A percentile compares a stretch with the other conserved stretches of the same genome.
phyloP scores from a whole-genome alignment of 92 coral and sea anemone genomes.

The Epizoanthus stellaris region DNA sequence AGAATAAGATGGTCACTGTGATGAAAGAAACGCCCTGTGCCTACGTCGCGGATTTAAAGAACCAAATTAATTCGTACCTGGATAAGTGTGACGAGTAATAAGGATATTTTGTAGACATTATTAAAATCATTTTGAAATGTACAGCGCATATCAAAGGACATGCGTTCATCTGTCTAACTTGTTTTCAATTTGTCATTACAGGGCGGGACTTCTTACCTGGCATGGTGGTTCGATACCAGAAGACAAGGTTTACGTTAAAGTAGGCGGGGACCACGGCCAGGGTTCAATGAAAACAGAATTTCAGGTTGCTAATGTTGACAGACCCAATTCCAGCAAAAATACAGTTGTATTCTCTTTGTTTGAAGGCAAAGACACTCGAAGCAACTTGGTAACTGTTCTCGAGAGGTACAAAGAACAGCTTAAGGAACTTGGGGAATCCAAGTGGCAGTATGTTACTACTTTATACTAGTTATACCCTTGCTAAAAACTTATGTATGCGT shows the following conservation, averaged over 20 bases:
- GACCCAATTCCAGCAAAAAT: constrained; percentile 38
- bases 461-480: too few relatives aligned
- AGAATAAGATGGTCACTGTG: constrained; percentile 10
- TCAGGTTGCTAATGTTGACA: constrained; percentile 16
- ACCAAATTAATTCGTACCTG: neutral
- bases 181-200: neutral
- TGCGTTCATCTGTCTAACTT: too few relatives aligned
- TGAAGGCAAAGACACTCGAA: constrained; percentile 38
- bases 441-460: constrained; percentile 19
- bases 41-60: constrained; percentile 18
- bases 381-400: constrained; percentile 7
- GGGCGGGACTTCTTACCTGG: constrained; percentile 33
- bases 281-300: constrained; percentile 35
- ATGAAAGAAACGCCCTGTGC: constrained; percentile 33
- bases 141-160: neutral
- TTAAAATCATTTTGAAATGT: too few relatives aligned
- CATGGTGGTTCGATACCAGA: constrained; percentile 30
- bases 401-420: constrained; percentile 21
- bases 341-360: constrained; percentile 43
- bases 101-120: too few relatives aligned
- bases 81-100: neutral
- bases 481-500: too few relatives aligned
- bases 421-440: neutral
- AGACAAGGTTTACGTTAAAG: neutral
- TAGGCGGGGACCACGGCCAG: constrained; percentile 49